Percentiles rank a stretch among this genome's conserved stretches.
These are phyloP conservation scores for Telmatochromis brichardi DNA, from an alignment of 2,113 vertebrate genomes.

Conservation along the genomic window DNA sequence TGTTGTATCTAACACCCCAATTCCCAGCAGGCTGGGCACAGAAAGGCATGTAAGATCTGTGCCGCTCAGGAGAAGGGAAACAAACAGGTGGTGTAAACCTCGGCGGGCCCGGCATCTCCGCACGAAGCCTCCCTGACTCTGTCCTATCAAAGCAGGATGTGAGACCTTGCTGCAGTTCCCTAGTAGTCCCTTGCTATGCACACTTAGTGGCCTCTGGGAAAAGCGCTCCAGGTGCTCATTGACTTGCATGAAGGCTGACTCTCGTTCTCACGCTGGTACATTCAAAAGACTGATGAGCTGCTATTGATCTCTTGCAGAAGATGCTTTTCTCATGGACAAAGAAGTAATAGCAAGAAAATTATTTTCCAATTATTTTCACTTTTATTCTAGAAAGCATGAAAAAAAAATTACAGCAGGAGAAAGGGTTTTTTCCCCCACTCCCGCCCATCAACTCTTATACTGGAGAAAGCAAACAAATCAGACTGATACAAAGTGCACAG, in stretches of 20 bases:
- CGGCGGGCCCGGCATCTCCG: conserved; percentile 51
- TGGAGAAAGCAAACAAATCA: not conserved
- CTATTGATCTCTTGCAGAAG: conserved; percentile 58
- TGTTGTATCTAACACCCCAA: conserved; percentile 72
- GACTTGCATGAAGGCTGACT: conserved; percentile 74
- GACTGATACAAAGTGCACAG: not conserved
- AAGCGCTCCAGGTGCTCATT: conserved; percentile 73
- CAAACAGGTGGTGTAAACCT: conserved; percentile 76
- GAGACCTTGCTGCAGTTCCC: conserved; percentile 51
- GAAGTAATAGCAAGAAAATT: conserved; percentile 25
- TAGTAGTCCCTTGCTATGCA: conserved; percentile 53
- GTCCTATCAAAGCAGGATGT: conserved; percentile 64
- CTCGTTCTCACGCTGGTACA: conserved; percentile 64
- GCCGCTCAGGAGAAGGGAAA: conserved; percentile 56
- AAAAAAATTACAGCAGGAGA: not conserved
- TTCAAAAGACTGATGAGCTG: conserved; percentile 57
- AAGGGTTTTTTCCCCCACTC: not conserved
- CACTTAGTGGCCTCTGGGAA: conserved; percentile 69
- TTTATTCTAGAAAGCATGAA: not conserved
- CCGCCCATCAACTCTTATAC: not conserved
- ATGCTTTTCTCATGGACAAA: conserved; percentile 46
- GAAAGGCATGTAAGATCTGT: conserved; percentile 58
- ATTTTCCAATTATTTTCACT: conserved; percentile 35
- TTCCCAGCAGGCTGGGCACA: conserved; percentile 57
- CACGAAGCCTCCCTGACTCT: conserved; percentile 42